These are phyloP conservation scores for Probaryconus sp. DNA, from an alignment of 1,140 invertebrate species.

Conservation along the genomic window DNA sequence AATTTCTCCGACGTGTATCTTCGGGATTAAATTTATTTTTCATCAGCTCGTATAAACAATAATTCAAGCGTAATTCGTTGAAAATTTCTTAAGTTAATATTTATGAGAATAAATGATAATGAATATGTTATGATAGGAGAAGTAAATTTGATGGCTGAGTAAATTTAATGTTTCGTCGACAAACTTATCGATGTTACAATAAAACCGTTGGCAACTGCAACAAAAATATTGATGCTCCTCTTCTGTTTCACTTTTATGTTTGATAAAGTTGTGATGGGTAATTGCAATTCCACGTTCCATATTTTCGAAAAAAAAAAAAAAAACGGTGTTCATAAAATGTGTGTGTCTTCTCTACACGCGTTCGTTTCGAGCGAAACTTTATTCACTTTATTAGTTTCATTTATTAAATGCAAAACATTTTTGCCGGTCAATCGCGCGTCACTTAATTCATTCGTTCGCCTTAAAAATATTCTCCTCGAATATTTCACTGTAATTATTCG, in stretches of 20 bases:
- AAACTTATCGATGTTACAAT: constrained; percentile 38
- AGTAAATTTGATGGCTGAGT: constrained; percentile 23
- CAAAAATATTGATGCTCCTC: constrained; percentile 40
- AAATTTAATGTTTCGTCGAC: constrained; percentile 27
- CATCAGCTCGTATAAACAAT: not conserved
- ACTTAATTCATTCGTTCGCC: too few species aligned
- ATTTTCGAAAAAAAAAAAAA: too few species aligned
- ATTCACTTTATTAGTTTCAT: too few species aligned
- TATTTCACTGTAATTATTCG: too few species aligned
- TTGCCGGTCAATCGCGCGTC: too few species aligned
- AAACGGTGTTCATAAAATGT: too few species aligned
- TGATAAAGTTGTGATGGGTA: not conserved
- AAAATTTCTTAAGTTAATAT: constrained; percentile 16
- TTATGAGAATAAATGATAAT: constrained; percentile 32
- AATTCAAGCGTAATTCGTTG: not conserved
- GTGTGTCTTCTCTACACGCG: too few species aligned
- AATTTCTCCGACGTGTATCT: too few species aligned
- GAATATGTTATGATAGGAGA: constrained; percentile 26
- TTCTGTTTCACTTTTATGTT: constrained; percentile 19
- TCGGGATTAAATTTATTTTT: constrained; percentile 15
- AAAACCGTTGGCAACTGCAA: constrained; percentile 20
- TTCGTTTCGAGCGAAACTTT: too few species aligned
- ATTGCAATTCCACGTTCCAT: too few species aligned
- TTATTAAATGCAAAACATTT: too few species aligned
- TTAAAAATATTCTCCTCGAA: too few species aligned